These are phyloP conservation scores for Clivina fossor DNA, from an alignment of 2,888 invertebrate species.

Conservation along the genomic window DNA sequence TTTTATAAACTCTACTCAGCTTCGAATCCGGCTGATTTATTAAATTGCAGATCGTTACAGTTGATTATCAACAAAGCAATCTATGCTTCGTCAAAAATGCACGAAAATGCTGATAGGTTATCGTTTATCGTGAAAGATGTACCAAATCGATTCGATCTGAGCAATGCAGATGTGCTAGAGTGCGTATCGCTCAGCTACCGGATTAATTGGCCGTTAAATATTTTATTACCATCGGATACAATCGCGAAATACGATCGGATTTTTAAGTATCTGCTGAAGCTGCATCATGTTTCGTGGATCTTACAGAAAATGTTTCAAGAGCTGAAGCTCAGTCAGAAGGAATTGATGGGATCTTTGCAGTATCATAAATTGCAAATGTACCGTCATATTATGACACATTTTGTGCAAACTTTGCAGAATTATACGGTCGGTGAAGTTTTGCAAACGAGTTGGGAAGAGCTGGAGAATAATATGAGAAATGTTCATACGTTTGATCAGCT, in stretches of 20 bases:
- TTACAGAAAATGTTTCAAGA: constrained; percentile 70
- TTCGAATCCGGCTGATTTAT: constrained; percentile 64
- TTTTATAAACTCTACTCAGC: constrained; percentile 68
- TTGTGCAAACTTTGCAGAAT: constrained; percentile 73
- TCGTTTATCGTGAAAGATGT: constrained; percentile 65
- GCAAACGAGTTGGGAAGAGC: constrained; percentile 72
- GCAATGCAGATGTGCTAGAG: constrained; percentile 67
- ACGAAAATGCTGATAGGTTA: constrained; percentile 63
- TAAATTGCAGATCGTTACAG: constrained; percentile 70
- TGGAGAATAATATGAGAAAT: constrained; percentile 66
- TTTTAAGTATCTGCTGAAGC: constrained; percentile 74
- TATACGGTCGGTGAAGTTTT: constrained; percentile 77
- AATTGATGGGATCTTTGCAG: constrained; percentile 64
- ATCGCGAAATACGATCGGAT: constrained; percentile 71
- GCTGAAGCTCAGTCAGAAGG: constrained; percentile 63
- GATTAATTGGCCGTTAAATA: constrained; percentile 76
- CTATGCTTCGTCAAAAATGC: constrained; percentile 64
- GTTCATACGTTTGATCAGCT: constrained; percentile 71
- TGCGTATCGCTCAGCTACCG: constrained; percentile 70
- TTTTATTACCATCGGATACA: constrained; percentile 71
- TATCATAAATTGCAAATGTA: constrained; percentile 71
- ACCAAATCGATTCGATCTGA: constrained; percentile 64
- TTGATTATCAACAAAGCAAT: constrained; percentile 70
- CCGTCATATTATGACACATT: constrained; percentile 74
- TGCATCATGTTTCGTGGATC: constrained; percentile 75